Evolutionary conservation across 2,888 invertebrate genomes (phyloP).

Genomic region (Drosophila multiciliata): DNA sequence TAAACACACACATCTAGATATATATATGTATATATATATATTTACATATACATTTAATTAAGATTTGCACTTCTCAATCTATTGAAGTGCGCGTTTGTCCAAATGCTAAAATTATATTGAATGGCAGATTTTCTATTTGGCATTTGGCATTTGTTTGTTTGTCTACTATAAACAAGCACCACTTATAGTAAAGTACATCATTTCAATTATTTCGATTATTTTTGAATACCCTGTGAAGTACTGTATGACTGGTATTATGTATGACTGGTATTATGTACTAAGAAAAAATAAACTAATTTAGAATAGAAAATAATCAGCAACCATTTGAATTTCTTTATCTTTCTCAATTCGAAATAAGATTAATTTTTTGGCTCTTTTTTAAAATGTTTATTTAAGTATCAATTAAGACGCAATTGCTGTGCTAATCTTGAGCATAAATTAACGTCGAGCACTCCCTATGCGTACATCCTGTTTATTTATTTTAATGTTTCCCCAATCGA

Average conservation of each 20-base stretch:
- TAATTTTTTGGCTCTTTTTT: rapidly evolving
- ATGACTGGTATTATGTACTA: neutral
- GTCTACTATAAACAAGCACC: conserved; percentile 45
- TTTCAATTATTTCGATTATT: conserved; percentile 36
- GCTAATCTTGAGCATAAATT: neutral
- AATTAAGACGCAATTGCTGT: neutral
- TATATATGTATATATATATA: neutral
- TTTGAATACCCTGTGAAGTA: neutral
- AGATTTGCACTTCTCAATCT: conserved; percentile 58
- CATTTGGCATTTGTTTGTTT: conserved; percentile 32
- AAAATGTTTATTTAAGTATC: neutral
- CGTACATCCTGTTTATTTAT: conserved; percentile 3
- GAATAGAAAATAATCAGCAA: neutral
- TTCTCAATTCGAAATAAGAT: neutral
- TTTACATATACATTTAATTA: conserved; percentile 61
- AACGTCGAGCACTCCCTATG: neutral
- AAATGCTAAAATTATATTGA: conserved; percentile 28
- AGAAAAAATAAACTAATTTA: too few relatives aligned
- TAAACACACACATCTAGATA: neutral
- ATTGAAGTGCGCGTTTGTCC: conserved; percentile 40
- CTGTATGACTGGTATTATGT: neutral
- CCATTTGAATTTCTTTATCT: neutral
- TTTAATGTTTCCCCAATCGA: conserved; percentile 13
- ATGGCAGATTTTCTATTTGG: conserved; percentile 20
- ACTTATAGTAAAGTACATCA: conserved; percentile 47